Evolutionary conservation across 2,797 vertebrate species (phyloP).

Genomic region (Lophotriccus pileatus): DNA sequence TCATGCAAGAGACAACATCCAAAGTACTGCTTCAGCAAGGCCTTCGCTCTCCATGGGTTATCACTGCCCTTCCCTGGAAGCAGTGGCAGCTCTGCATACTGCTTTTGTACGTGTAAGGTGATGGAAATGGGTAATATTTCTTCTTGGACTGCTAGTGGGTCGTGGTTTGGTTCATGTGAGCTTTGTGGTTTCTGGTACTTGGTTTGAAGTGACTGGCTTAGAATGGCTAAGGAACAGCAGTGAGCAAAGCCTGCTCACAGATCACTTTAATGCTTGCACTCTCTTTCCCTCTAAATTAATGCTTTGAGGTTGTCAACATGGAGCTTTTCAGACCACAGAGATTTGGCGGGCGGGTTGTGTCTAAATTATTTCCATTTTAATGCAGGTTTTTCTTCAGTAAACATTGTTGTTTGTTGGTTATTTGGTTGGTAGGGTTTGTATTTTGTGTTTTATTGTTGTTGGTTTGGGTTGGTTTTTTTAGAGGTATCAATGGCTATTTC

Average conservation of each 20-base stretch:
- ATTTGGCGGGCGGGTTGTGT: fast-evolving
- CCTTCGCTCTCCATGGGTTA: not conserved
- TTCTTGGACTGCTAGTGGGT: not conserved
- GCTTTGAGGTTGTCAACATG: not conserved
- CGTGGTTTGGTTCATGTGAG: not conserved
- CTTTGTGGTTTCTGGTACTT: not conserved
- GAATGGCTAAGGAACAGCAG: not conserved
- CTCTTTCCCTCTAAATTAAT: not conserved
- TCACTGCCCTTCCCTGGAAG: not conserved
- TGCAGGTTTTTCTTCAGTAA: not conserved
- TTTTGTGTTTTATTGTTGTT: not conserved
- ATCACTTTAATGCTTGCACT: not conserved
- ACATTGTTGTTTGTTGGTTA: not conserved
- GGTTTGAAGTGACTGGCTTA: not conserved
- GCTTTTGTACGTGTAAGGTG: not conserved
- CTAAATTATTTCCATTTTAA: not conserved
- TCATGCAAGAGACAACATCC: not conserved
- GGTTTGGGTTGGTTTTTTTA: not conserved
- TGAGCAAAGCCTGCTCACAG: not conserved
- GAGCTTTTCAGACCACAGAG: not conserved
- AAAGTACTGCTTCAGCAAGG: not conserved
- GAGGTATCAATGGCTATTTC: not conserved
- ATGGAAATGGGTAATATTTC: not conserved
- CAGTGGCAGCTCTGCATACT: not conserved
- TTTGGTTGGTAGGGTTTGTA: not conserved